Base-by-base conservation (phyloP, 2,113 vertebrate genomes). In the Martes martes region DNA sequence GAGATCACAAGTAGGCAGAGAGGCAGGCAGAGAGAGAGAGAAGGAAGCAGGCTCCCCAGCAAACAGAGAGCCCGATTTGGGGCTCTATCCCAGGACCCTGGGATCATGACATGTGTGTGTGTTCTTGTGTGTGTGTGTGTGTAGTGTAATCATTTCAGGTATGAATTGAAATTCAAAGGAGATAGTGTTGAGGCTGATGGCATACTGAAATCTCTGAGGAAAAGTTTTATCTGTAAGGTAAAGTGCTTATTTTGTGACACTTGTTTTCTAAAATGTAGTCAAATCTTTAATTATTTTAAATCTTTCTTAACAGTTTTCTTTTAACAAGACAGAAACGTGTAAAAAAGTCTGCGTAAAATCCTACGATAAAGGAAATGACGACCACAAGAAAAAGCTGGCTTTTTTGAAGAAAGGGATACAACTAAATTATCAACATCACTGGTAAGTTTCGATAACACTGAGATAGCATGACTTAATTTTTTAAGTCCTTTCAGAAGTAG, bases 391-490 rank as follows among this genome's bases (percentile, higher is more conserved):
- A 96, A 99, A 98, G 52, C 96, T 99, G 97, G 98, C 98, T 28
- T 99, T 99, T 98, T 98, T 99, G 86, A 99, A 99, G 98, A 99
- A 99, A 96, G 99, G 99, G 97, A 99, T 99, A 98, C 97, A 99
- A 6, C 79, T 99, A 83, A 99, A 99, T 98, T 99, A 99, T 96
- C 99, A 99, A 80, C 99, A 99, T 97, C 99, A 99, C 97, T 99
- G 99, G 99, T 99, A 96, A 96, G 99, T 94, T 87, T 82, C 73
- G 36, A 80, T 59, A 19, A 69, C 33, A 69, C 6, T 59, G 8
- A 85, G 23, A 80, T 86, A 47, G 19, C 13, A 5, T 47, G 26
- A 78, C 9, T 71, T 23, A 76, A 61, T 71, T 31, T 95, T 55
- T 93, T 0, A 10, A 36, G 45, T 96, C 63, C 55, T 76, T 52